These are phyloP conservation scores for Uloborus diversus DNA, from an alignment of 1,140 invertebrate genomes.

Conservation along the genomic window DNA sequence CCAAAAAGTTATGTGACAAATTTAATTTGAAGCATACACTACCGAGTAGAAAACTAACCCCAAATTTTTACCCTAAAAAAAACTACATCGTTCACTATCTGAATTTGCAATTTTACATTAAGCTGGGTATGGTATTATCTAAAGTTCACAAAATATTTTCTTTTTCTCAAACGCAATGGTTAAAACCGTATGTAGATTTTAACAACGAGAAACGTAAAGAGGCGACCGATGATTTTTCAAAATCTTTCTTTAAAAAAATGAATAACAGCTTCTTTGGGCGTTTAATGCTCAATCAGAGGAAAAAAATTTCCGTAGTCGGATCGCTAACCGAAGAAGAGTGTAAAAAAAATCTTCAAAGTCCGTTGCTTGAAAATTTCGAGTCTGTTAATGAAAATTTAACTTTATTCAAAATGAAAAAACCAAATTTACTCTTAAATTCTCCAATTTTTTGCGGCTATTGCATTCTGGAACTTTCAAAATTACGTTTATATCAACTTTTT, in stretches of 20 bases:
- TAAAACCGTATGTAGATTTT: constrained; percentile 66
- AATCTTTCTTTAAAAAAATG: constrained; percentile 64
- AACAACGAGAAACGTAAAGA: constrained; percentile 63
- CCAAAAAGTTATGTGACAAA: neutral
- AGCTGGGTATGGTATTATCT: constrained; percentile 65
- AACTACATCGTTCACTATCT: constrained; percentile 69
- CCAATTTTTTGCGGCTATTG: constrained; percentile 58
- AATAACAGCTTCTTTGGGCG: constrained; percentile 68
- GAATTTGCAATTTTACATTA: constrained; percentile 66
- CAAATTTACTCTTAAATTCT: constrained; percentile 58
- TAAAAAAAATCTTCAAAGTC: constrained; percentile 59
- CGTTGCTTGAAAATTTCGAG: constrained; percentile 59
- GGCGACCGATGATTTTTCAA: constrained; percentile 59
- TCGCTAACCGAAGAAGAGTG: constrained; percentile 60
- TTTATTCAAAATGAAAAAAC: constrained; percentile 51
- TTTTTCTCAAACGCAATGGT: constrained; percentile 68
- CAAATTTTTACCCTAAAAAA: constrained; percentile 33
- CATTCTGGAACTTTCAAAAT: neutral
- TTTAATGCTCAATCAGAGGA: constrained; percentile 67
- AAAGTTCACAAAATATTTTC: constrained; percentile 68
- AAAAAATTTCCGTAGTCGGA: constrained; percentile 64
- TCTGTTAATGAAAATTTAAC: constrained; percentile 56
- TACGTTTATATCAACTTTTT: constrained; percentile 6
- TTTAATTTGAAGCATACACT: neutral
- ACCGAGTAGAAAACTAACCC: neutral